Base-by-base conservation (phyloP, 2,797 vertebrate species). In the Trematomus bernacchii region DNA sequence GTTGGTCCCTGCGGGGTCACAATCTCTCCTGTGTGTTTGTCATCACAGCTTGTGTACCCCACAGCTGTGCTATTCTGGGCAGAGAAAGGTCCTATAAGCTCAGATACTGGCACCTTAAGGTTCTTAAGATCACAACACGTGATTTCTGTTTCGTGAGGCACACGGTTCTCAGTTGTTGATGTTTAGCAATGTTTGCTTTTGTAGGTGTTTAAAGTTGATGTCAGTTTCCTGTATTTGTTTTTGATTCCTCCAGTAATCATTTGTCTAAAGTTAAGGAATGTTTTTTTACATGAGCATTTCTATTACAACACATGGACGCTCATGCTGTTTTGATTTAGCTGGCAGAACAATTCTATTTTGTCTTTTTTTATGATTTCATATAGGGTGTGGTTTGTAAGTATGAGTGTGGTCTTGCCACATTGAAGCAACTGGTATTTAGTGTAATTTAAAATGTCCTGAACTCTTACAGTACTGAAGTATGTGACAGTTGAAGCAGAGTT, bases 41-140 rank as follows among this genome's bases (percentile, higher is more conserved):
- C 86, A 84, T 86, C 76, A 14, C 70, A 77, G 86, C 77, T 62
- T 87, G 77, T 84, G 70, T 82, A 83, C 70, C 86, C 73, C 48
- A 83, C 71, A 81, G 90, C 78, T 71, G 65, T 87, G 73, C 89
- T 91, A 90, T 90, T 92, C 85, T 86, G 66, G 64, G 77, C 68
- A 73, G 58, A 51, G 58, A 91, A 89, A 92, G 89, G 88, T 91
- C 85, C 82, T 68, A 67, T 63, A 43, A 52, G 77, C 74, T 82
- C 61, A 16, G 68, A 84, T 66, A 48, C 71, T 42, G 18, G 73
- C 68, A 86, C 70, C 85, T 84, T 83, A 82, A 82, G 78, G 77
- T 87, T 71, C 66, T 63, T 60, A 23, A 71, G 76, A 72, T 86
- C 78, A 73, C 66, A 59, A 69, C 54, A 33, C 64, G 12, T 48